phyloP scores from a whole-genome alignment of 2,888 invertebrate genomes.

The Thera obeliscata region DNA sequence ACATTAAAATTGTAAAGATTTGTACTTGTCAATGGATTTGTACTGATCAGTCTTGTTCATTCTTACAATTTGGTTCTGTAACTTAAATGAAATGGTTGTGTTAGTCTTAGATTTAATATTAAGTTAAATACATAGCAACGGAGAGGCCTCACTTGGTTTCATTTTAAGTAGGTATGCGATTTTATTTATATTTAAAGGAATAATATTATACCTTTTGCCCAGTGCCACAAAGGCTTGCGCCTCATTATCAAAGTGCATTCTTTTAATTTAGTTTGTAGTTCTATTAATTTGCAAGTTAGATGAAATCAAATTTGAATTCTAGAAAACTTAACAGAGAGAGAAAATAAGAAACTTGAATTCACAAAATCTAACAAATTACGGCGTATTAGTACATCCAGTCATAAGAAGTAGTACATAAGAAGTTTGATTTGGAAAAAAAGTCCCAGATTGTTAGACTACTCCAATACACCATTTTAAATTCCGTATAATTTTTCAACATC shows the following conservation, averaged over 20 bases:
- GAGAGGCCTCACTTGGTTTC: background rate
- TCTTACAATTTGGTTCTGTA: conserved; percentile 57
- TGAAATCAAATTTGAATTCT: background rate
- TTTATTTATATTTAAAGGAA: background rate
- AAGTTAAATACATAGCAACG: conserved; percentile 6
- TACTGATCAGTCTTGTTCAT: conserved; percentile 80
- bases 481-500: no score
- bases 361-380: background rate
- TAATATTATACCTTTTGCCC: background rate
- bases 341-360: background rate
- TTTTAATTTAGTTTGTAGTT: background rate
- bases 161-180: background rate
- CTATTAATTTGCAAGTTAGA: no score
- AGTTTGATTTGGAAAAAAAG: no score
- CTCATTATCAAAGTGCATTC: background rate
- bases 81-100: conserved; percentile 66
- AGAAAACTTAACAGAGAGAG: background rate
- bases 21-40: conserved; percentile 75
- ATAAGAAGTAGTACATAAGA: no score
- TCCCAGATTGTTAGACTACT: no score
- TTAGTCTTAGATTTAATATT: conserved; percentile 30
- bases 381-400: no score
- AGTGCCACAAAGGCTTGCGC: background rate
- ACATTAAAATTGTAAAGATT: conserved; percentile 60
- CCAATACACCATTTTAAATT: no score